phyloP scores from a whole-genome alignment of 2,113 vertebrate species.

The Halcyon senegalensis region DNA sequence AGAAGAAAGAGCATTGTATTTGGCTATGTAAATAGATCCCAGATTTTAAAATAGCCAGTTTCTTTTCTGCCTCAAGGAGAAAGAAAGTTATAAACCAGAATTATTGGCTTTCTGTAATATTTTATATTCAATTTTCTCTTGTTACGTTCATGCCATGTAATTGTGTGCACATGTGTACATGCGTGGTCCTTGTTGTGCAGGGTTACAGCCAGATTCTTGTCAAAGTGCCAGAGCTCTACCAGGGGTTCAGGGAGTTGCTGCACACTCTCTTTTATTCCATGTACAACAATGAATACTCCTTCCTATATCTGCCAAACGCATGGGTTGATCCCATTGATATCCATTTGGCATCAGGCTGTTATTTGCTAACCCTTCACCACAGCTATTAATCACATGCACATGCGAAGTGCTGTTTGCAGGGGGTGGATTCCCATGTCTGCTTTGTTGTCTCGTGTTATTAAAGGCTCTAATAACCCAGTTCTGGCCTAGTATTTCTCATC shows the following conservation, averaged over 20 bases:
- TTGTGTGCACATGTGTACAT: slow-evolving; percentile 65
- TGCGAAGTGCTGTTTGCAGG: neutral
- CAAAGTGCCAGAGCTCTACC: neutral
- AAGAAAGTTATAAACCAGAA: slow-evolving; percentile 65
- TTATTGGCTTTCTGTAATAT: slow-evolving; percentile 68
- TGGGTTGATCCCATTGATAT: slow-evolving; percentile 47
- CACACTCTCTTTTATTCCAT: neutral
- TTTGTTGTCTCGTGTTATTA: neutral
- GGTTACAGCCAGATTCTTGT: slow-evolving; percentile 61
- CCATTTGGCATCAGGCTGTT: slow-evolving; percentile 41
- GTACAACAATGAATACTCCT: slow-evolving; percentile 20
- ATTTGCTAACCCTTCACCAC: slow-evolving; percentile 7
- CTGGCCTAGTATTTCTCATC: neutral
- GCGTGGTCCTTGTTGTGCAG: slow-evolving; percentile 48
- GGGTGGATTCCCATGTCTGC: neutral
- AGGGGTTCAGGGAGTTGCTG: slow-evolving; percentile 22
- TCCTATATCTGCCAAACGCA: slow-evolving; percentile 31
- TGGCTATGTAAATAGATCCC: slow-evolving; percentile 53
- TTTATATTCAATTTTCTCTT: slow-evolving; percentile 67
- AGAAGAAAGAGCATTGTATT: slow-evolving; percentile 50
- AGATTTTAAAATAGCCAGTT: slow-evolving; percentile 62
- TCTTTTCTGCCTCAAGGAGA: slow-evolving; percentile 60
- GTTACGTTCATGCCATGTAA: slow-evolving; percentile 60
- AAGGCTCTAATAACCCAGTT: neutral
- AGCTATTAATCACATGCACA: slow-evolving; percentile 23